phyloP scores from a whole-genome alignment of 1,140 invertebrate species.

The Atta colombica region DNA sequence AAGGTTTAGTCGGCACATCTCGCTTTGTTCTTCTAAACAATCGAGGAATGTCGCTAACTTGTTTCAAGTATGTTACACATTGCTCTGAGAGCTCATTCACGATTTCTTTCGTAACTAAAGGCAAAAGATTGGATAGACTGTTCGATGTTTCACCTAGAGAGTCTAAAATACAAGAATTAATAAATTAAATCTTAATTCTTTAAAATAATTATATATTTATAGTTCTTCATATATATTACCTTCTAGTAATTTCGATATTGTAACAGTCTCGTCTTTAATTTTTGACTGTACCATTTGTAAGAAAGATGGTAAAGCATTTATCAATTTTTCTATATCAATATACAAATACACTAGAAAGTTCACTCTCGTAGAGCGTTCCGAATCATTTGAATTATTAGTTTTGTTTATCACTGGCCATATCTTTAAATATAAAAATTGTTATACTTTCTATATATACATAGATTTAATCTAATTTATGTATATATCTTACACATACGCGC shows the following conservation, averaged over 20 bases:
- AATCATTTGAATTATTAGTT: slow-evolving; percentile 70
- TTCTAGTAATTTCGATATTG: slow-evolving; percentile 77
- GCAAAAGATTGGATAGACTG: slow-evolving; percentile 85
- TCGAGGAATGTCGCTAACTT: slow-evolving; percentile 96
- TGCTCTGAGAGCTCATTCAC: slow-evolving; percentile 88
- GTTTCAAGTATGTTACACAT: slow-evolving; percentile 88
- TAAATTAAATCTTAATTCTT: slow-evolving; percentile 5
- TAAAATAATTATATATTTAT: slow-evolving; percentile 4
- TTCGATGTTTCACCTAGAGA: slow-evolving; percentile 86
- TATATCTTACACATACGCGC: neutral
- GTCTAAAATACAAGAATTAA: slow-evolving; percentile 75
- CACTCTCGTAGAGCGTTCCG: slow-evolving; percentile 76
- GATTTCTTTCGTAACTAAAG: slow-evolving; percentile 87
- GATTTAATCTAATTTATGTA: slow-evolving; percentile 36
- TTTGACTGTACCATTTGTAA: slow-evolving; percentile 84
- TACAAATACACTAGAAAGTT: slow-evolving; percentile 86
- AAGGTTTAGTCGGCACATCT: slow-evolving; percentile 93
- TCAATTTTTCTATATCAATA: slow-evolving; percentile 84
- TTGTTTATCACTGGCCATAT: slow-evolving; percentile 79
- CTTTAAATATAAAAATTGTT: slow-evolving; percentile 53
- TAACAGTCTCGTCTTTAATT: slow-evolving; percentile 77
- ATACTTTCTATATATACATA: slow-evolving; percentile 27
- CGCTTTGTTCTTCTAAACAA: slow-evolving; percentile 97
- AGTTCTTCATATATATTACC: slow-evolving; percentile 65
- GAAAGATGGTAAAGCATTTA: slow-evolving; percentile 84